Conservation (phyloP, 2,888 invertebrate genomes). For the Chrysolina haemoptera region DNA sequence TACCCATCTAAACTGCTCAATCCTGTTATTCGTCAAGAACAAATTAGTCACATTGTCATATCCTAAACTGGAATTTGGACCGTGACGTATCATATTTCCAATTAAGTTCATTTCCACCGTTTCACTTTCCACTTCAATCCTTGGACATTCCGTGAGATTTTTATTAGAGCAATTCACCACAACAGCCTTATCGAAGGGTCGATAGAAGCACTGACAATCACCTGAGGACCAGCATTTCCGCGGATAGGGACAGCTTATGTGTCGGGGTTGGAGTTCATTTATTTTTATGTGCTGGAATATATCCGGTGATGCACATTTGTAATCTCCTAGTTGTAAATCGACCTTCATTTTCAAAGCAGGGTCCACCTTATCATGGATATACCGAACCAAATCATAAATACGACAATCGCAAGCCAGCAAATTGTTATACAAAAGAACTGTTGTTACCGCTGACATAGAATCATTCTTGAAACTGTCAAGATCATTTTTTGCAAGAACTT, state of each 20-base stretch:
- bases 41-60: slow-evolving; percentile 72
- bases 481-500: background rate
- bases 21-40: slow-evolving; percentile 61
- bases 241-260: slow-evolving; percentile 71
- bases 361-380: slow-evolving; percentile 69
- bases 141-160: slow-evolving; percentile 70
- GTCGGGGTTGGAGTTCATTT: slow-evolving; percentile 66
- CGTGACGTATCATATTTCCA: slow-evolving; percentile 51
- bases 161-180: slow-evolving; percentile 73
- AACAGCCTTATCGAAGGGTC: slow-evolving; percentile 69
- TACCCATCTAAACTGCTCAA: slow-evolving; percentile 51
- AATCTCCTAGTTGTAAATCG: slow-evolving; percentile 44
- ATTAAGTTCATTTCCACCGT: slow-evolving; percentile 56
- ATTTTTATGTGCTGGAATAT: slow-evolving; percentile 50
- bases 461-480: background rate
- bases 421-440: slow-evolving; percentile 73
- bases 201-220: slow-evolving; percentile 72
- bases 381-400: slow-evolving; percentile 72
- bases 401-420: slow-evolving; percentile 77
- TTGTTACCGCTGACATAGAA: background rate
- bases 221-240: slow-evolving; percentile 68
- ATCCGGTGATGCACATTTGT: slow-evolving; percentile 33
- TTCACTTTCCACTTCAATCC: slow-evolving; percentile 39
- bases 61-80: slow-evolving; percentile 58
- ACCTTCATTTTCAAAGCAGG: slow-evolving; percentile 55